Percentiles rank a stretch among this genome's conserved stretches.
These are phyloP conservation scores for Microchrysa polita DNA, from an alignment of 2,888 invertebrate species.

Conservation along the genomic window DNA sequence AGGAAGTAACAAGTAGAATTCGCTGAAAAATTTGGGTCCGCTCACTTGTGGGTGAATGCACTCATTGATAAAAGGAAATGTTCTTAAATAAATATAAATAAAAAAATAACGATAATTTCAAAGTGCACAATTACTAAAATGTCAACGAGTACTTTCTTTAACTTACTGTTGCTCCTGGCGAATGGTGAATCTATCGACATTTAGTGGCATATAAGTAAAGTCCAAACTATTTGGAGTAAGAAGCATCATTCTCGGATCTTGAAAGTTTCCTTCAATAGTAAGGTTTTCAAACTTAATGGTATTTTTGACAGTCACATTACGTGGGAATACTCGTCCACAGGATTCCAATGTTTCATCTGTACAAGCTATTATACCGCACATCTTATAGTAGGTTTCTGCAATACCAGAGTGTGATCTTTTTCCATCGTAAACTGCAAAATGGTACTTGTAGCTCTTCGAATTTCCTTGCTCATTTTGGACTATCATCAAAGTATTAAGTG, in stretches of 20 bases:
- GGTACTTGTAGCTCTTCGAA: constrained; percentile 22
- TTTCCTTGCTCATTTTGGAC: neutral
- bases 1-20: no score
- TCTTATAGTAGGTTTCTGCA: constrained; percentile 61
- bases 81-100: no score
- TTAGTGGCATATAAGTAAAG: constrained; percentile 54
- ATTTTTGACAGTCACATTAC: constrained; percentile 52
- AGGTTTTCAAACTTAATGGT: constrained; percentile 56
- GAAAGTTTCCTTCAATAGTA: constrained; percentile 55
- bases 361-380: constrained; percentile 67
- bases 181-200: constrained; percentile 49
- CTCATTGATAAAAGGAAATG: no score
- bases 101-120: no score
- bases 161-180: constrained; percentile 11
- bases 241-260: constrained; percentile 53
- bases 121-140: no score
- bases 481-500: constrained; percentile 52
- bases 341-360: constrained; percentile 57
- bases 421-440: constrained; percentile 31
- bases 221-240: constrained; percentile 59
- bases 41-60: no score
- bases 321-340: constrained; percentile 61
- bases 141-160: no score
- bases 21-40: no score
- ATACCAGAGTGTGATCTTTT: constrained; percentile 61